A percentile compares a stretch with the other conserved stretches of the same genome.
Evolutionary conservation across 2,888 invertebrate genomes (phyloP).

Genomic region (Aphrophora alni): DNA sequence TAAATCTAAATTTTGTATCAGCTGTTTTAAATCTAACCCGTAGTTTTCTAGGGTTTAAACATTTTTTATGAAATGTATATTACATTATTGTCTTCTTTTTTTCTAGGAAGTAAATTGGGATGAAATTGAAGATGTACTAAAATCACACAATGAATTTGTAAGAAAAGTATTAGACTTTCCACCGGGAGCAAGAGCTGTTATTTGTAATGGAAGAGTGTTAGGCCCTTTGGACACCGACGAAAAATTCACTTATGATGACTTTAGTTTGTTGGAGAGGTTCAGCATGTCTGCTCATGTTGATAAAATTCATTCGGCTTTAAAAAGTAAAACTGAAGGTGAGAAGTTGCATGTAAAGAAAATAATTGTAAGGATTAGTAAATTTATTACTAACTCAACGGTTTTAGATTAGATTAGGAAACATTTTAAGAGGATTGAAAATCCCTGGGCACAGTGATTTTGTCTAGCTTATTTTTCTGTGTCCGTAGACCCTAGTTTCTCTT

Average conservation of each 20-base stretch:
- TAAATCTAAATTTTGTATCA: too few relatives aligned
- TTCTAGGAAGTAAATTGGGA: constrained; percentile 51
- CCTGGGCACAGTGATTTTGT: too few relatives aligned
- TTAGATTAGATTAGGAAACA: too few relatives aligned
- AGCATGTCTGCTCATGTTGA: constrained; percentile 53
- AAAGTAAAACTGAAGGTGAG: constrained; percentile 53
- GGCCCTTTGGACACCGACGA: constrained; percentile 82
- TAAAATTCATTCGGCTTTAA: constrained; percentile 49
- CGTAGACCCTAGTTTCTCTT: too few relatives aligned
- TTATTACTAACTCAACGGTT: too few relatives aligned
- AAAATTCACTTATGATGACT: constrained; percentile 85
- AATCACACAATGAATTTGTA: constrained; percentile 67
- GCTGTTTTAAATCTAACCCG: too few relatives aligned
- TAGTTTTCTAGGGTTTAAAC: too few relatives aligned
- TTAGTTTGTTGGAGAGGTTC: constrained; percentile 81
- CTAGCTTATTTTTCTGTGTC: too few relatives aligned
- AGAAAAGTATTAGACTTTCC: constrained; percentile 74
- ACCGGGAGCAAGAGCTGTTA: constrained; percentile 71
- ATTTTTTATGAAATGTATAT: too few relatives aligned
- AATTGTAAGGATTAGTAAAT: too few relatives aligned
- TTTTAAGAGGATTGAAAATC: too few relatives aligned
- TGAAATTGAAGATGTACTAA: constrained; percentile 52
- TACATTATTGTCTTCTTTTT: neutral
- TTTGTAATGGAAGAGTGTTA: constrained; percentile 88
- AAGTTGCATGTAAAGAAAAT: too few relatives aligned